Conservation (phyloP, 2,113 vertebrate genomes). For the Entelurus aequoreus region DNA sequence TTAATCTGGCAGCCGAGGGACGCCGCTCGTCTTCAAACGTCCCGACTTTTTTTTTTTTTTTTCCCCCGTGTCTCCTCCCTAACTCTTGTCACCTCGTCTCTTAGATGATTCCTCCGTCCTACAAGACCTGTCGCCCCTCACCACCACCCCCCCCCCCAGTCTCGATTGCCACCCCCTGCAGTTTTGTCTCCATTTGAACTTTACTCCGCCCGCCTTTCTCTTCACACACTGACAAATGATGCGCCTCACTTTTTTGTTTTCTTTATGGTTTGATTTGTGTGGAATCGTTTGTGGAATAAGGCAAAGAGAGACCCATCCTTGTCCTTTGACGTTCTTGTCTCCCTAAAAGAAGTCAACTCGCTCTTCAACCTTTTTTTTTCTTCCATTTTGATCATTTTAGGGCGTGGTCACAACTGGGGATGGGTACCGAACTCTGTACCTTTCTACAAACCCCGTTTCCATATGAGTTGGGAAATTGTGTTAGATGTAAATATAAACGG, state of each 20-base stretch:
- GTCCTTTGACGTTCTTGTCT: too few species aligned
- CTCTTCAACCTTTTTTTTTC: too few species aligned
- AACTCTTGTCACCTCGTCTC: conserved; percentile 43
- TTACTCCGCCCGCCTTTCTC: conserved; percentile 34
- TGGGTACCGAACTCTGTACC: too few species aligned
- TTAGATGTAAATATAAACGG: too few species aligned
- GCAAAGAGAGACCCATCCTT: too few species aligned
- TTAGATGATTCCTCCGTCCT: conserved; percentile 42
- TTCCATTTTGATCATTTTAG: too few species aligned
- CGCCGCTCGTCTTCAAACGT: conserved; percentile 58
- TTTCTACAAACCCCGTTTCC: too few species aligned
- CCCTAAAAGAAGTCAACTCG: too few species aligned
- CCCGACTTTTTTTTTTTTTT: conserved; percentile 12
- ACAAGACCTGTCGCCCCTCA: neutral
- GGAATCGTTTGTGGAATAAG: neutral
- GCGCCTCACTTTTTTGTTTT: conserved; percentile 23
- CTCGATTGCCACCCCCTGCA: conserved; percentile 34
- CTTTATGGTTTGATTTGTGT: conserved; percentile 21
- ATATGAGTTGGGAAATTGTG: too few species aligned
- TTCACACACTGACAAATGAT: conserved; percentile 11
- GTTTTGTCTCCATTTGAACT: conserved; percentile 54
- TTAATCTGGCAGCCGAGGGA: conserved; percentile 58
- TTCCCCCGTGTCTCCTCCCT: conserved; percentile 5
- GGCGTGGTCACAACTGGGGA: too few species aligned
- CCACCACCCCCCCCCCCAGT: conserved; percentile 11